These are phyloP conservation scores for Paracyclopina nana DNA, from an alignment of 1,140 invertebrate species.

Conservation along the genomic window DNA sequence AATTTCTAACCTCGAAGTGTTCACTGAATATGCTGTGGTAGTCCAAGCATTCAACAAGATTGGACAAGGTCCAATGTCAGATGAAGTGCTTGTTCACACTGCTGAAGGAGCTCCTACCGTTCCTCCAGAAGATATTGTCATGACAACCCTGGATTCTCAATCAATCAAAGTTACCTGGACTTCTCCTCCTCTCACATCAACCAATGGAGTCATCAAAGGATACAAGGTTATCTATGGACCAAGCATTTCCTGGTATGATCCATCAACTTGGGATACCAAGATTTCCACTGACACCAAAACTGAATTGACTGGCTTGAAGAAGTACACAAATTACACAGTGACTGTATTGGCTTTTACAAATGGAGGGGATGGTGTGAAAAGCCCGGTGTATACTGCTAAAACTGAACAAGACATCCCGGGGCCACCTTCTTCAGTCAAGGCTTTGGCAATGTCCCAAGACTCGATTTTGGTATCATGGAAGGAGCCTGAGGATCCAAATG, in stretches of 20 bases:
- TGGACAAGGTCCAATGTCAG: constrained; percentile 69
- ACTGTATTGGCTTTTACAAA: constrained; percentile 83
- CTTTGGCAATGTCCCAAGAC: constrained; percentile 67
- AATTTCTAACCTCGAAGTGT: constrained; percentile 62
- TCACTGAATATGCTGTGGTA: constrained; percentile 81
- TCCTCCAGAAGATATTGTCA: constrained; percentile 71
- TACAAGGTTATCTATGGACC: constrained; percentile 91
- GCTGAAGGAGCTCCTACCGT: constrained; percentile 81
- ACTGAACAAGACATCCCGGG: constrained; percentile 89
- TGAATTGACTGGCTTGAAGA: constrained; percentile 71
- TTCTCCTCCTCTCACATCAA: constrained; percentile 62
- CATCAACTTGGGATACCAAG: constrained; percentile 56
- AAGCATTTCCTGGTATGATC: constrained; percentile 57
- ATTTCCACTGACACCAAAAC: constrained; percentile 77
- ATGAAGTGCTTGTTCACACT: constrained; percentile 69
- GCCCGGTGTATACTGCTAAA: constrained; percentile 70
- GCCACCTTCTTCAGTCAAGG: constrained; percentile 73
- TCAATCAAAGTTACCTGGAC: constrained; percentile 83
- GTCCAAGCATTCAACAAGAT: constrained; percentile 88
- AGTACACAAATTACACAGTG: constrained; percentile 93
- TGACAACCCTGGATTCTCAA: constrained; percentile 73
- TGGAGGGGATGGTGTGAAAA: constrained; percentile 83
- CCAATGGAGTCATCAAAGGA: constrained; percentile 84
- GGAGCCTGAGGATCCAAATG: constrained; percentile 72
- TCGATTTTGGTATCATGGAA: constrained; percentile 84